Evolutionary conservation across 2,113 vertebrate species (phyloP).

Genomic region (Asarcornis scutulata): DNA sequence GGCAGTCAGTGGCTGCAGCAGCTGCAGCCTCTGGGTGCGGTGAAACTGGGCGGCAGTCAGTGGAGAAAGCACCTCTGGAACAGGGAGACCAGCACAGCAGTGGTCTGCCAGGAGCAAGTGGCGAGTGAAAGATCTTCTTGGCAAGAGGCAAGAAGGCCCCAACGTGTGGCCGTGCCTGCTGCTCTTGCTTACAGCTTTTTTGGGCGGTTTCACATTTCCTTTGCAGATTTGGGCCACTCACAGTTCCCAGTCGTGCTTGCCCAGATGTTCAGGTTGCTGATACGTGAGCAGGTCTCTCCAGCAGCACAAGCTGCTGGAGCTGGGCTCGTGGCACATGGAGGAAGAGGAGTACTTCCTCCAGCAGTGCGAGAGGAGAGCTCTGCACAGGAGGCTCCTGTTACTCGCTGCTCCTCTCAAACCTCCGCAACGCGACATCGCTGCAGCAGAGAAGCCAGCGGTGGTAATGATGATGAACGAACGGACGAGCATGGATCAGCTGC

Average conservation of each 20-base stretch:
- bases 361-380: not conserved
- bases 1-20: not conserved
- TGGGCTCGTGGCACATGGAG: fast-evolving
- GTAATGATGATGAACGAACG: not conserved
- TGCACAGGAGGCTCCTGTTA: not conserved
- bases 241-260: fast-evolving
- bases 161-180: fast-evolving
- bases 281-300: not conserved
- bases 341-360: not conserved
- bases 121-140: not conserved
- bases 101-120: not conserved
- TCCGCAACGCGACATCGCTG: fast-evolving
- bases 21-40: not conserved
- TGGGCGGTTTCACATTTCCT: fast-evolving
- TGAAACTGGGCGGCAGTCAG: not conserved
- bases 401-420: not conserved
- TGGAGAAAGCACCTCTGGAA: not conserved
- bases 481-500: not conserved
- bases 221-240: fast-evolving
- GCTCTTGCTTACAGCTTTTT: not conserved
- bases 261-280: fast-evolving
- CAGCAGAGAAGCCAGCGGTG: not conserved
- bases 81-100: too few relatives aligned
- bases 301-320: not conserved
- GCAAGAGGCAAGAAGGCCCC: not conserved